Conservation (phyloP, 2,888 invertebrate species). For the Didymodactylos carnosus region DNA sequence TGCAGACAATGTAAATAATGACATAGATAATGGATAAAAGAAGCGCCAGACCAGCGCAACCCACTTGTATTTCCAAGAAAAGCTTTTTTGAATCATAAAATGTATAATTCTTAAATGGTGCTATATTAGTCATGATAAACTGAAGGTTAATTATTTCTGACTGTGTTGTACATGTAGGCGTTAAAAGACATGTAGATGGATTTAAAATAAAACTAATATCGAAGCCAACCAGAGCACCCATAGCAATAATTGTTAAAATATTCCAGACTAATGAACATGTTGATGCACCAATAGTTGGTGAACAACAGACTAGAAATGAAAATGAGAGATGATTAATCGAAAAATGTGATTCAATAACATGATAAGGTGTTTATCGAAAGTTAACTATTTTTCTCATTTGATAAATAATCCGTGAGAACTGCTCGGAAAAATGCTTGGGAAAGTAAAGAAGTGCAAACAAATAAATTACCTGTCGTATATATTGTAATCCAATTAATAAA, state of each 20-base stretch:
- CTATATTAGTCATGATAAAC: not conserved
- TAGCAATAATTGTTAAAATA: not conserved
- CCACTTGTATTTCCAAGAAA: not conserved
- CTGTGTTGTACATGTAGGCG: not conserved
- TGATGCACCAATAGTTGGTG: not conserved
- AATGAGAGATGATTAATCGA: too few species aligned
- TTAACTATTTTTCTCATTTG: too few species aligned
- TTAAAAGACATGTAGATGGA: not conserved
- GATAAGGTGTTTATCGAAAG: too few species aligned
- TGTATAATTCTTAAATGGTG: not conserved
- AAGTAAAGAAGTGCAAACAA: too few species aligned
- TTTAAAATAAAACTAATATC: not conserved
- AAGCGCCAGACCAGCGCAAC: not conserved
- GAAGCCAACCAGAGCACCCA: not conserved
- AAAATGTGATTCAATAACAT: too few species aligned
- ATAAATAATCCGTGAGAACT: too few species aligned
- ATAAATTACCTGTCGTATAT: not conserved
- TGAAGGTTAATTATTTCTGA: not conserved
- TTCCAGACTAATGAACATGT: not conserved
- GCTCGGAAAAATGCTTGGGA: too few species aligned
- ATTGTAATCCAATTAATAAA: not conserved
- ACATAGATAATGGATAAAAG: not conserved
- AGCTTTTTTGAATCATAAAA: not conserved
- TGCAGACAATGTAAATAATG: too few species aligned
- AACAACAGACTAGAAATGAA: not conserved